Evolutionary conservation across 2,797 vertebrate species (phyloP).

Genomic region (Spondyliosoma cantharus): DNA sequence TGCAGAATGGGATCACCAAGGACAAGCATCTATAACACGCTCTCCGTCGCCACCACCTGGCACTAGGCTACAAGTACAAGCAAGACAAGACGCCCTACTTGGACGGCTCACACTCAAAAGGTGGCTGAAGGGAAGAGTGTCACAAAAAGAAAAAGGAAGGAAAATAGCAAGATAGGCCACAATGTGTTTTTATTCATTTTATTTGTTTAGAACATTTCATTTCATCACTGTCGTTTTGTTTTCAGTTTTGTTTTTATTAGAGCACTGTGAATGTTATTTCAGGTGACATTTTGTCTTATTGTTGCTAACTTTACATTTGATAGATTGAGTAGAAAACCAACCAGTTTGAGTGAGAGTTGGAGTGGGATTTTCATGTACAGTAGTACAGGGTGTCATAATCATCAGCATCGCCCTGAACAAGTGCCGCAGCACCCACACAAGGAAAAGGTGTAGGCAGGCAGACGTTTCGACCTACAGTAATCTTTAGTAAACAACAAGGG

Average conservation of each 20-base stretch:
- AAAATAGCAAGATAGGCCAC: slow-evolving; percentile 51
- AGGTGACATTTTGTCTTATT: slow-evolving; percentile 72
- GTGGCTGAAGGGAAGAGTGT: slow-evolving; percentile 55
- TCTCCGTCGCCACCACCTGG: slow-evolving; percentile 78
- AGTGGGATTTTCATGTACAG: slow-evolving; percentile 35
- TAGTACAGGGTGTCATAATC: slow-evolving; percentile 27
- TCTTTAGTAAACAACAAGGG: slow-evolving; percentile 35
- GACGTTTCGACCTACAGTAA: slow-evolving; percentile 22
- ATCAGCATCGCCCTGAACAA: neutral
- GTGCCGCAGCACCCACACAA: slow-evolving; percentile 14
- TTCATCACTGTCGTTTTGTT: slow-evolving; percentile 62
- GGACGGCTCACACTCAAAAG: slow-evolving; percentile 32
- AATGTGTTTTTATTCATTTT: slow-evolving; percentile 55
- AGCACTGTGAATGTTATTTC: slow-evolving; percentile 85
- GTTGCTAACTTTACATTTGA: slow-evolving; percentile 64
- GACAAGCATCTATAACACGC: slow-evolving; percentile 88
- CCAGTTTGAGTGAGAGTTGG: slow-evolving; percentile 32
- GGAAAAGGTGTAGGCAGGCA: slow-evolving; percentile 17
- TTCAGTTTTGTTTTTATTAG: slow-evolving; percentile 63
- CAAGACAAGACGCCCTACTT: slow-evolving; percentile 52
- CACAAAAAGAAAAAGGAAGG: slow-evolving; percentile 35
- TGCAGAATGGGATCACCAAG: slow-evolving; percentile 90
- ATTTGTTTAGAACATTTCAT: slow-evolving; percentile 68
- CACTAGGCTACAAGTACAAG: slow-evolving; percentile 60
- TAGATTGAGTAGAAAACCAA: slow-evolving; percentile 58